Percentiles rank a stretch among this genome's conserved stretches.
Evolutionary conservation across 2,888 invertebrate genomes (phyloP).

Genomic region (Lacanobia wlatinum): DNA sequence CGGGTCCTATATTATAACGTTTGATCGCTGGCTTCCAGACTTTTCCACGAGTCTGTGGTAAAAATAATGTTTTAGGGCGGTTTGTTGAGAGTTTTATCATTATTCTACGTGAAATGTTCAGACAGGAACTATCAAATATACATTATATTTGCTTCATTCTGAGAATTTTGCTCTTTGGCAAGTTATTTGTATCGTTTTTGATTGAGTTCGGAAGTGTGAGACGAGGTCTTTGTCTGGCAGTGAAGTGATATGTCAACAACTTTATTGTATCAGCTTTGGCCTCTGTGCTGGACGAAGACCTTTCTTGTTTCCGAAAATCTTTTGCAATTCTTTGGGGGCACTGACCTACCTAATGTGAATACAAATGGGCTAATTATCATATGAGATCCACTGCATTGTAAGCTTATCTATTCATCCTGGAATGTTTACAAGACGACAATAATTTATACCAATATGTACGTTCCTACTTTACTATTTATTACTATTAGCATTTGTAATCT

Average conservation of each 20-base stretch:
- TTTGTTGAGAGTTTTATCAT: constrained; percentile 50
- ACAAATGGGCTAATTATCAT: neutral
- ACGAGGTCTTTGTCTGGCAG: constrained; percentile 1
- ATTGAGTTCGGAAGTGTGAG: constrained; percentile 2
- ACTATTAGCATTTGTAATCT: constrained; percentile 32
- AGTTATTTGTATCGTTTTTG: constrained; percentile 10
- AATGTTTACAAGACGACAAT: constrained; percentile 26
- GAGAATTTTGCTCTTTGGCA: constrained; percentile 8
- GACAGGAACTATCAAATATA: neutral
- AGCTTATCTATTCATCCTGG: constrained; percentile 8
- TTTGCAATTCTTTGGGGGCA: neutral
- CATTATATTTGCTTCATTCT: constrained; percentile 25
- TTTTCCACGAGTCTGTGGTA: constrained; percentile 32
- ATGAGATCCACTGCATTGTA: constrained; percentile 11
- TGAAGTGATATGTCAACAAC: constrained; percentile 9
- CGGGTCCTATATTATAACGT: constrained; percentile 38
- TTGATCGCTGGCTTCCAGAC: constrained; percentile 53
- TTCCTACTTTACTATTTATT: constrained; percentile 26
- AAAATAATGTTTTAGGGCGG: constrained; percentile 18
- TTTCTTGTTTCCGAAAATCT: constrained; percentile 1
- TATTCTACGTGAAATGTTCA: neutral
- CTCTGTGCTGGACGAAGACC: neutral
- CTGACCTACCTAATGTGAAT: neutral
- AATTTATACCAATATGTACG: constrained; percentile 6
- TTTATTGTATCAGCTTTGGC: constrained; percentile 19